Conservation (phyloP, 1,140 invertebrate species). For the Eriosoma lanigerum region DNA sequence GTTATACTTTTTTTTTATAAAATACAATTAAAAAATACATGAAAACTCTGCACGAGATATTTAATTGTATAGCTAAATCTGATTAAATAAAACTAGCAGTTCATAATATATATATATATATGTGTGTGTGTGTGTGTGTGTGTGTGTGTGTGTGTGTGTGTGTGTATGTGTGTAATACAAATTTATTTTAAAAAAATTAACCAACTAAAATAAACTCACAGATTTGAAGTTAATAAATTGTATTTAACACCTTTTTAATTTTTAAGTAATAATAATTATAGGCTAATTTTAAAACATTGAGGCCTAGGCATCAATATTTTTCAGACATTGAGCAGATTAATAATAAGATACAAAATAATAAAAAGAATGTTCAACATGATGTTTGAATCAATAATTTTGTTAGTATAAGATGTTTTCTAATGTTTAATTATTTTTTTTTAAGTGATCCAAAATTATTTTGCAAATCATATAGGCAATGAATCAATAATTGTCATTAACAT, state of each 20-base stretch:
- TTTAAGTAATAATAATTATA: neutral
- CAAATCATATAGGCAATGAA: neutral
- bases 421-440: neutral
- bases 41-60: neutral
- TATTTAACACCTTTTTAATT: neutral
- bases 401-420: neutral
- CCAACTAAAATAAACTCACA: neutral
- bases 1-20: neutral
- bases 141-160: no score
- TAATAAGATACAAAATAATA: conserved; percentile 16
- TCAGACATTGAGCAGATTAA: conserved; percentile 12
- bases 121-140: no score
- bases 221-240: neutral
- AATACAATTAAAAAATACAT: no score
- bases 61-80: neutral
- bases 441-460: neutral
- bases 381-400: neutral
- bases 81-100: conserved; percentile 21
- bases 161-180: no score
- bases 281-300: conserved; percentile 16
- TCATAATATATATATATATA: neutral
- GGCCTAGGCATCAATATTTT: neutral
- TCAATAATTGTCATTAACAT: neutral
- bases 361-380: conserved; percentile 6
- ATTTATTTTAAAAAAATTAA: no score